Evolutionary conservation across 2,888 invertebrate species (phyloP).

Genomic region (Neoaliturus tenellus): DNA sequence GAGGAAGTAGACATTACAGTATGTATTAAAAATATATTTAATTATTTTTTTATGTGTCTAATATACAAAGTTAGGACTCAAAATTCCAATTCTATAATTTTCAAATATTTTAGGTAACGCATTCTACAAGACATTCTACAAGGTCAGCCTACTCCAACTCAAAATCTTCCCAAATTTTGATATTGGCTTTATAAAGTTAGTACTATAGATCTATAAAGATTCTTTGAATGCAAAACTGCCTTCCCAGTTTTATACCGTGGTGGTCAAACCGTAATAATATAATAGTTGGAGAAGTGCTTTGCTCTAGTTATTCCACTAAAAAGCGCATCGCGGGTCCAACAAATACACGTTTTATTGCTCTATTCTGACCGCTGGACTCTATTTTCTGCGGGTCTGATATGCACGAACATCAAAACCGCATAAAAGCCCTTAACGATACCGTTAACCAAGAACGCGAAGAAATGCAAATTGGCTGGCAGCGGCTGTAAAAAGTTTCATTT

Average conservation of each 20-base stretch:
- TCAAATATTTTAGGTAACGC: no score
- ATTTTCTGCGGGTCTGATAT: neutral
- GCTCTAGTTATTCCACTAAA: neutral
- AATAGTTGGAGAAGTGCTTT: conserved; percentile 1
- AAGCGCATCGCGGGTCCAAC: neutral
- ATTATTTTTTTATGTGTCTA: no score
- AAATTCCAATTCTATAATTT: no score
- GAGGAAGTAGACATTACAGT: no score
- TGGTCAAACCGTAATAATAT: neutral
- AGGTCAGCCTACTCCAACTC: no score
- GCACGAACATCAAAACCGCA: conserved; percentile 18
- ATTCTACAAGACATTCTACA: no score
- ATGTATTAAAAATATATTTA: no score
- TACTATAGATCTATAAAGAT: no score
- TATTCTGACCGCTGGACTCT: conserved; percentile 19
- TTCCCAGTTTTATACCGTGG: neutral
- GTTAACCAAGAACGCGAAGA: conserved; percentile 7
- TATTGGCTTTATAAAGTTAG: no score
- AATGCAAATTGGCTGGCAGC: conserved; percentile 47
- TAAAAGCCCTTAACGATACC: conserved; percentile 27
- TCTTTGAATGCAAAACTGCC: neutral
- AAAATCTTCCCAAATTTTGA: no score
- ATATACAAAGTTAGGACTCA: no score
- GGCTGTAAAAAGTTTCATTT: conserved; percentile 53
- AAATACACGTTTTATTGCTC: conserved; percentile 1